Evolutionary conservation across 35 echinoderm and acorn worm genomes (phyloP).

Genomic region (Heliocidaris erythrogramma): DNA sequence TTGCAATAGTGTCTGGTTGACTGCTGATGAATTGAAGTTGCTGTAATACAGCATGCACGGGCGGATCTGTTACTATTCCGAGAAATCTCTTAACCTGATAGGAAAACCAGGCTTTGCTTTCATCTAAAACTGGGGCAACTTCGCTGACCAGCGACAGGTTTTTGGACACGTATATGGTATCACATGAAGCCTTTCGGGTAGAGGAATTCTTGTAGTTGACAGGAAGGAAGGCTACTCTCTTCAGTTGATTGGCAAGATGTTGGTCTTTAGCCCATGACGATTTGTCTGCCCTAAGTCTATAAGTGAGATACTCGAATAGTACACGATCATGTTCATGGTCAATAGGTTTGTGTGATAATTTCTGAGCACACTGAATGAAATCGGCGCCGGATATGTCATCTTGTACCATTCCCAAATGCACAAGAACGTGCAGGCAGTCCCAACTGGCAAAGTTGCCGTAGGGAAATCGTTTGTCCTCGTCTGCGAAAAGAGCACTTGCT

Average conservation of each 20-base stretch:
- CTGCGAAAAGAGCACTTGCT: conserved; percentile 28
- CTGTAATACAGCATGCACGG: background rate
- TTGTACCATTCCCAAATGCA: conserved; percentile 59
- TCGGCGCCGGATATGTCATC: conserved; percentile 37
- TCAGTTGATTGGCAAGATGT: background rate
- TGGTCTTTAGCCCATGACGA: background rate
- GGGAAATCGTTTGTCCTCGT: conserved; percentile 58
- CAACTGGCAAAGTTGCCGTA: background rate
- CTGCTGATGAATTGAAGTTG: background rate
- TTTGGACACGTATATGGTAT: background rate
- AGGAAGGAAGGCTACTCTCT: background rate
- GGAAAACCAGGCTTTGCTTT: background rate
- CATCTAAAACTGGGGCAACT: background rate
- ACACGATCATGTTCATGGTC: background rate
- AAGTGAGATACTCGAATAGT: background rate
- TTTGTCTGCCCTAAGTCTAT: background rate
- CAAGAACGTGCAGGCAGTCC: conserved; percentile 43
- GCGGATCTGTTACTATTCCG: background rate
- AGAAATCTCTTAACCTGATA: conserved; percentile 5
- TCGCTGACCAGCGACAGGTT: background rate
- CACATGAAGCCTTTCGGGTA: background rate
- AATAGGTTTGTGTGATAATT: background rate
- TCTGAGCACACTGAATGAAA: conserved; percentile 54
- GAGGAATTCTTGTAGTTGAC: background rate
- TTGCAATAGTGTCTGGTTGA: background rate